Base-by-base conservation (phyloP, 2,888 invertebrate genomes). In the Priocnemis perturbator region DNA sequence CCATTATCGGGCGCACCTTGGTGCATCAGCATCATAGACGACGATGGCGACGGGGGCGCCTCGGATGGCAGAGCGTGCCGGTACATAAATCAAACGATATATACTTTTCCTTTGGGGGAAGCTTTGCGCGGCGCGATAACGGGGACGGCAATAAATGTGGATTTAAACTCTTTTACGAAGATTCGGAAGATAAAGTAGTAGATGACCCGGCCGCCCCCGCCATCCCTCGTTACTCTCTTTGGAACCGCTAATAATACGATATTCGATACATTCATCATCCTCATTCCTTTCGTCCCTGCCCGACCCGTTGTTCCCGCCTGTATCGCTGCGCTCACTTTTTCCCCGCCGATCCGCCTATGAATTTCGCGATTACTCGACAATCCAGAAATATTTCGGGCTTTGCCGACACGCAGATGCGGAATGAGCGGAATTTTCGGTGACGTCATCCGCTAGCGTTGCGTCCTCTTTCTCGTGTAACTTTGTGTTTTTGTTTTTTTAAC, bases 51-150 rank as follows among this genome's bases (percentile, higher is more conserved):
- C n/a, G n/a, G n/a, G 50, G 55, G 61, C 47, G 67, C 71, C 60
- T 57, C 63, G 20, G 69, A 52, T 47, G 64, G 53, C 57, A 55
- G 48, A 67, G 58, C 67, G 67, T 60, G 59, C 67, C 69, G 68
- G 64, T 57, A 65, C 73, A 81, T 81, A 81, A 81, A 81, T 81
- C 81, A 81, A 77, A 70, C 66, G 73, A 75, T 79, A 66, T 37
- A 37, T 74, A 67, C 59, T 59, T 59, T 64, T 71, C 53, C 64
- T 64, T 60, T 60, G 37, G 23, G 60, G 48, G n/a, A 45, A 44
- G 37, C 60, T 52, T 53, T 58, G 62, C 53, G 44, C 55, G 48
- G 30, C 64, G 66, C 66, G 75, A 81, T 78, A 79, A 78, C 73
- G 62, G 64, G 57, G 14, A 45, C 55, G 55, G 73, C 73, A 72